Base-by-base conservation (phyloP, 2,888 invertebrate species). In the Blera fallax region DNA sequence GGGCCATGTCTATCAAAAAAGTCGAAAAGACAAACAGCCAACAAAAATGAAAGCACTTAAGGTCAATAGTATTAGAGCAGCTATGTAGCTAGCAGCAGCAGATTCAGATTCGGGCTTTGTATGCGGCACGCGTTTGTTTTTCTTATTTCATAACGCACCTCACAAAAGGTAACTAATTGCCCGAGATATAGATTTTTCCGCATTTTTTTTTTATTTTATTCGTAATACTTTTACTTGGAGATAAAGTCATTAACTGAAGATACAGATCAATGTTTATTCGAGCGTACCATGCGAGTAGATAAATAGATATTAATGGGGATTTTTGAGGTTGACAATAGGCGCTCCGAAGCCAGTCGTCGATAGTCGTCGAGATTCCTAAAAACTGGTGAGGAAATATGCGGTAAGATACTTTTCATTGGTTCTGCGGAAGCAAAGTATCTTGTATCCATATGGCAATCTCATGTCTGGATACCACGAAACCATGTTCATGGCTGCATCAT, bases 31-130 rank as follows among this genome's bases (percentile, higher is more conserved):
- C 32, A 58, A 50, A 48, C 50, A 29, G 5, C 11, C 58, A 14
- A 40, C 18, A 62, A 73, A 73, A 74, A 74, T 64, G 76, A 77
- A 77, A 77, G 76, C 56, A 77, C 64, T 48, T 21, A 48, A 40
- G 76, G 67, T 77, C 76, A 77, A 64, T 64, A 43, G 32, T 62
- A 48, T 24, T 16, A 40, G 32, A 50, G 60, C 34, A 21, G 14
- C 29, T 18, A 21, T 5, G 24, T 32, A 18, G 18, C 40, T 16
- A 37, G 27, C 27, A n/a, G 24, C 24, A 40, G 11, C 24, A 60
- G 29, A 43, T 56, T 11, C 16, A 5, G 64, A 18, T 40, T 27
- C 16, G 34, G 45, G 2, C 8, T 58, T 48, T 58, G 48, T 37
- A 34, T 72, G 48, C 45, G 45, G 40, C 1, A 1, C 18, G 34